These are phyloP conservation scores for Vicugna pacos DNA, from an alignment of 2,113 vertebrate species.

Conservation along the genomic window DNA sequence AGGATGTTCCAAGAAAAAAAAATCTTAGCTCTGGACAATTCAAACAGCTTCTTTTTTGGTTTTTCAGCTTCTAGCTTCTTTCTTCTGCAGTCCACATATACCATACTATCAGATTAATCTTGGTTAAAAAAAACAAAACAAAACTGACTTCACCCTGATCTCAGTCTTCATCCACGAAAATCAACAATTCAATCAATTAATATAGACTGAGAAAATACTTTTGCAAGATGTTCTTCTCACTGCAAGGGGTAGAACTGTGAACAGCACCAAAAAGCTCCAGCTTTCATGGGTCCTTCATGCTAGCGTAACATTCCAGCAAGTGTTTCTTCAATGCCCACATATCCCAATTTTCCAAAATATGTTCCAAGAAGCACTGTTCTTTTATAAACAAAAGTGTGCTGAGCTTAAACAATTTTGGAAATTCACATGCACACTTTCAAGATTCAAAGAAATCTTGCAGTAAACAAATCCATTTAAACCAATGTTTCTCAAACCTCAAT, in stretches of 20 bases:
- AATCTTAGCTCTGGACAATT: neutral
- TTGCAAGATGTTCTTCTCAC: neutral
- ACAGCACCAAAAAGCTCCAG: neutral
- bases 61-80: neutral
- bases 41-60: neutral
- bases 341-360: neutral
- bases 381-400: neutral
- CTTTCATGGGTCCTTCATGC: neutral
- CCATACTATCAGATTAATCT: neutral
- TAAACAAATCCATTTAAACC: slow-evolving; percentile 27
- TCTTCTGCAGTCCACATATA: neutral
- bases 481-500: slow-evolving; percentile 25
- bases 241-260: neutral
- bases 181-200: neutral
- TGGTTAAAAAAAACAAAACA: neutral
- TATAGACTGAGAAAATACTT: neutral
- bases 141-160: neutral
- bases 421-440: neutral
- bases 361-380: neutral
- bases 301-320: neutral
- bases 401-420: slow-evolving; percentile 24
- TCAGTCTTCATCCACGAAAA: neutral
- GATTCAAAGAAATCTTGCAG: neutral
- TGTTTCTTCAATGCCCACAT: neutral
- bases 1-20: neutral